Base-by-base conservation (phyloP, 2,797 vertebrate genomes). In the Brachyrhaphis roseni region DNA sequence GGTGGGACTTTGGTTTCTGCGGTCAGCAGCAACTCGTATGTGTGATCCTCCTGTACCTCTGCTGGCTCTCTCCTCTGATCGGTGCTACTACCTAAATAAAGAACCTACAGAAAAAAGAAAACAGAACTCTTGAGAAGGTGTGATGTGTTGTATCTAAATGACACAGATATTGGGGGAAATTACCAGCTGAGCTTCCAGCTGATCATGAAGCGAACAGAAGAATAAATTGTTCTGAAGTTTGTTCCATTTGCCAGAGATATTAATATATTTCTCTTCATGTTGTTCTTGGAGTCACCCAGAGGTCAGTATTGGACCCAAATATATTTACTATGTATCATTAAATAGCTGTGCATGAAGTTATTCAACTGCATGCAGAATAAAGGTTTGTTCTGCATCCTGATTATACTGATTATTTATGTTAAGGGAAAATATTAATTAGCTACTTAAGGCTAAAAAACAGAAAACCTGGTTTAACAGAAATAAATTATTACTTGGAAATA, bases 21-120 rank as follows among this genome's bases (percentile, higher is more conserved):
- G 1, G 97, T 97, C 75, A 97, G 88, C 90, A 99, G 70, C 62
- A 98, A 91, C 90, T 99, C 98, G 0, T 99, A 99, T 0, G 98
- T 97, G 92, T 99, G 97, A 79, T 99, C 98, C 13, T 97, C 97
- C 64, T 97, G 96, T 57, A 97, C 97, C 84, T 95, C 97, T 16
- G 90, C 95, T 59, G 72, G 83, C 45, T 96, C 90, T 68, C 93
- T 79, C 72, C 94, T 92, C 82, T 96, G 96, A 77, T 94, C 95
- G 82, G 93, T 94, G 85, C 95, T 95, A 87, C 96, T 96, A 83
- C 94, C 97, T 20, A 90, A 84, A 74, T 94, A 95, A 72, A 95
- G 84, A 36, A 91, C 95, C 98, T 98, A 82, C 39, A 78, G 77
- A 15, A 2, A 53, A 59, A 49, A 49, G 11, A 39, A 36, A 18